These are phyloP conservation scores for Eulithis prunata DNA, from an alignment of 2,888 invertebrate species.

Conservation along the genomic window DNA sequence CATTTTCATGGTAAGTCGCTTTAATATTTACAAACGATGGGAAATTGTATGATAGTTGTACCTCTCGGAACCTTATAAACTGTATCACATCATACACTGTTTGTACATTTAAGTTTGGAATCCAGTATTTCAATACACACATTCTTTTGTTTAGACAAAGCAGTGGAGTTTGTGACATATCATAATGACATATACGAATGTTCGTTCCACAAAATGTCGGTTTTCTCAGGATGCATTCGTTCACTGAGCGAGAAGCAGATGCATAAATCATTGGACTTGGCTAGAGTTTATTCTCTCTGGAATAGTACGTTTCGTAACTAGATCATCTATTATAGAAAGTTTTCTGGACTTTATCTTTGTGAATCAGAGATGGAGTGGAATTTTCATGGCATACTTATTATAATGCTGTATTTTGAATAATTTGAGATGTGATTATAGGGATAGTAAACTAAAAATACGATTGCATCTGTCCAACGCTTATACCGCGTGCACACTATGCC, in stretches of 20 bases:
- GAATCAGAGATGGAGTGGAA: background rate
- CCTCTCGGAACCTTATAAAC: background rate
- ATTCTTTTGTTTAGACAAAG: background rate
- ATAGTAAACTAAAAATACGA: too few species aligned
- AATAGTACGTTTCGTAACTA: constrained; percentile 12
- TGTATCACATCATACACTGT: too few species aligned
- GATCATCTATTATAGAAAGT: constrained; percentile 7
- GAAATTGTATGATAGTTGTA: constrained; percentile 20
- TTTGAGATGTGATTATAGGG: background rate
- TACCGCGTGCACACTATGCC: too few species aligned
- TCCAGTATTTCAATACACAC: too few species aligned
- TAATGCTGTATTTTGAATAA: background rate
- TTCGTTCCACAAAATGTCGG: constrained; percentile 10
- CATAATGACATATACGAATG: constrained; percentile 4
- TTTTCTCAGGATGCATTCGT: constrained; percentile 11
- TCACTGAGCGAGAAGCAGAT: constrained; percentile 6
- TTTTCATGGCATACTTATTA: background rate
- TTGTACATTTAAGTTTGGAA: too few species aligned
- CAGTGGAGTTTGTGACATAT: background rate
- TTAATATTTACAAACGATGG: constrained; percentile 29
- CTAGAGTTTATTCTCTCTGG: constrained; percentile 14
- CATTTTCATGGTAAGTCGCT: constrained; percentile 35
- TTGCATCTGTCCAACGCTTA: too few species aligned
- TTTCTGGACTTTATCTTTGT: constrained; percentile 3
- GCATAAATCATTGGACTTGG: constrained; percentile 14